Base-by-base conservation (phyloP, 37 sponge, comb jelly and placozoan genomes). In the Geodia barretti region DNA sequence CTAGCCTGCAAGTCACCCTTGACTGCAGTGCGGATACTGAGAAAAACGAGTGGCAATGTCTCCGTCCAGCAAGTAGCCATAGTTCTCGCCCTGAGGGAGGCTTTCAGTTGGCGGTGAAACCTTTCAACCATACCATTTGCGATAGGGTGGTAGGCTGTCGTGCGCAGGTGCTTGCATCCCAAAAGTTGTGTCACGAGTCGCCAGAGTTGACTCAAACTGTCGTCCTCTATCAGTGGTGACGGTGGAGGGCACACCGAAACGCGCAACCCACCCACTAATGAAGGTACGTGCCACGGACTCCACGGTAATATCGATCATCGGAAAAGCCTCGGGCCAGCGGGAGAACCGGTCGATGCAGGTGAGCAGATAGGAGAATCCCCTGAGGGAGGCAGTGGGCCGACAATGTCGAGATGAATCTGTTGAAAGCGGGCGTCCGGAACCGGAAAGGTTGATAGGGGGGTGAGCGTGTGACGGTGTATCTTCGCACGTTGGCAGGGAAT, bases 171-270 rank as follows among this genome's bases (percentile, higher is more conserved):
- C 17, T 79, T 26, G 37, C 34, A 37, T 34, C 79, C 80, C 21
- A 83, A 62, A 1, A 74, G 40, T 58, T 83, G 67, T 26, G 66
- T 30, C 43, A 87, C 77, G 0, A 32, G 71, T 17, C 24, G 9
- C 70, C 54, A 74, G 4, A 87, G 81, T 28, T 31, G 88, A 87
- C 40, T 80, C 82, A 36, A 87, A 87, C 37, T 87, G 81, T 24
- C 63, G n/a, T 17, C 88, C 81, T 20, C 82, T 67, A 68, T 87
- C 88, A 17, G 88, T 80, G 61, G 79, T 87, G 38, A 80, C 74
- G 61, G 82, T 81, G 21, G 87, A 76, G 30, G 76, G 84, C 21
- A 69, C 54, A 32, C 58, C 74, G 30, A 73, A 69, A 4, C 35
- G 70, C 33, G 70, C 37, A 34, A 69, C 33, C 70, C 70, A 69